These are phyloP conservation scores for Aphaenogaster rudis DNA, from an alignment of 1,140 invertebrate genomes.

Conservation along the genomic window DNA sequence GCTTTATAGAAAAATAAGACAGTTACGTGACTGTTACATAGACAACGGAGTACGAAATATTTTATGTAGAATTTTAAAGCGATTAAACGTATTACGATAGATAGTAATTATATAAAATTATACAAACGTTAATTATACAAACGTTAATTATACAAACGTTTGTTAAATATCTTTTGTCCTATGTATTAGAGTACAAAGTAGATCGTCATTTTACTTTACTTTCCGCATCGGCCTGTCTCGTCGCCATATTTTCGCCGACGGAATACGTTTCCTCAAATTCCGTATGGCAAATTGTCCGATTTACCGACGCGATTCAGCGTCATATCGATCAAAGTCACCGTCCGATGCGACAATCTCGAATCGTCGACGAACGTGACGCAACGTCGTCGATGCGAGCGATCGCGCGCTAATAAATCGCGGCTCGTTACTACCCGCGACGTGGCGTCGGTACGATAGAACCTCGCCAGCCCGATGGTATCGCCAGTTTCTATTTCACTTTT, in stretches of 20 bases:
- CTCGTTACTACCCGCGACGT: constrained; percentile 18
- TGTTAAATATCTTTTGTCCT: neutral
- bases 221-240: neutral
- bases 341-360: constrained; percentile 13
- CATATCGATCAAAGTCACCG: constrained; percentile 18
- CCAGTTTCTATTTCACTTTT: constrained; percentile 57
- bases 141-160: neutral
- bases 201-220: neutral
- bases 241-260: neutral
- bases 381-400: constrained; percentile 9
- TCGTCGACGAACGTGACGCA: constrained; percentile 23
- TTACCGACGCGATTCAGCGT: neutral
- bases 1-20: no score
- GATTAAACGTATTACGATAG: neutral
- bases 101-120: neutral
- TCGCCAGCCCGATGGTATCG: constrained; percentile 24
- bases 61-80: no score
- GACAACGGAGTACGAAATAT: neutral
- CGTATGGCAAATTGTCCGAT: constrained; percentile 1
- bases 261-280: neutral
- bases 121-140: no score
- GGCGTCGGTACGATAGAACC: constrained; percentile 20
- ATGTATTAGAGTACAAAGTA: neutral
- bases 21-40: neutral
- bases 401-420: constrained; percentile 46